Evolutionary conservation across 1,140 invertebrate genomes (phyloP), one percentile per base, ranked within the genome.

Genomic region (Nephila pilipes): DNA sequence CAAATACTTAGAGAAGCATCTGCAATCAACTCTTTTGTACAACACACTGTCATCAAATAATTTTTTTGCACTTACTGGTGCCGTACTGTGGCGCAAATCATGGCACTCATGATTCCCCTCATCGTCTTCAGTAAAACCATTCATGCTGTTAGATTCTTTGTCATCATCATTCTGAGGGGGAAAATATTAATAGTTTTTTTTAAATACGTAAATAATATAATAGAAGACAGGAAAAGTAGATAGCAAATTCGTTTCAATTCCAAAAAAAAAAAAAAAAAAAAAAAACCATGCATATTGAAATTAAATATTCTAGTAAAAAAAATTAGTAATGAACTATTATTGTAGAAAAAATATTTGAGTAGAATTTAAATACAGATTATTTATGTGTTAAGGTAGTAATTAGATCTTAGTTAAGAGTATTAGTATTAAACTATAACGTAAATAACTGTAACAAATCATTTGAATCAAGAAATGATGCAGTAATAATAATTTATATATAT

Each of bases 21-120:
- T 46, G 46, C 6, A 46, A 46, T 46, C 1, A 46, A 46, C 12
- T 46, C 38, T 46, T 46, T 10, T 10, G 12, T 46, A 65, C n/a
- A n/a, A 65, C 0, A 29, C 4, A 75, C 32, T 32, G 1, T 0
- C 3, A 75, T 32, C 12, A 29, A 60, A 60, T 46, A 10, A 46
- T 18, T 60, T 60, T 12, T 57, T 18, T 0, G 22, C 20, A 32
- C 80, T 57, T 91, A 91, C 89, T 20, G 69, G 46, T 36, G 65
- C 16, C 36, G 91, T 38, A 36, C 29, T 69, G 57, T 93, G 92
- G 14, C 87, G 55, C 2, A 93, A 55, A 69, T 93, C 87, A 93
- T 93, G 92, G 69, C 92, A 93, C 55, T 93, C 85, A 93, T 93
- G 85, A 89, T 93, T 93, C 10, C 92, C 92, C 32, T 93, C 92